Evolutionary conservation across 2,888 invertebrate genomes (phyloP).

Genomic region (Zaprionus lineosus): DNA sequence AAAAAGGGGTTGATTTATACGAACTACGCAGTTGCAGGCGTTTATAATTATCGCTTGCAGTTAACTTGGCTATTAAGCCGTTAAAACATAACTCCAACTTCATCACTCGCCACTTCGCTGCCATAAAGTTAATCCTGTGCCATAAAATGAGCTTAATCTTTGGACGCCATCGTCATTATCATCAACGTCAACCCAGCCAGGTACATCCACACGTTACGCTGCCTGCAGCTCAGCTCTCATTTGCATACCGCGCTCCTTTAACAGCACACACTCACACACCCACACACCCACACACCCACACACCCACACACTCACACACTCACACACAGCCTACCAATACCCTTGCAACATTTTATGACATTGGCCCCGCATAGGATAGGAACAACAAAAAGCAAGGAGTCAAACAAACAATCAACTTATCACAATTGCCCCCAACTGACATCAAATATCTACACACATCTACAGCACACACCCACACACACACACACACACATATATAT

Average conservation of each 20-base stretch:
- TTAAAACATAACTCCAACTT: slow-evolving; percentile 18
- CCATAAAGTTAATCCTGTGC: slow-evolving; percentile 1
- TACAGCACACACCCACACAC: slow-evolving; percentile 3
- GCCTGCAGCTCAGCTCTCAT: slow-evolving; percentile 17
- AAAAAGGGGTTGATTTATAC: too few relatives aligned
- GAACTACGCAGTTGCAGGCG: too few relatives aligned
- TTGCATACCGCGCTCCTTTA: slow-evolving; percentile 26
- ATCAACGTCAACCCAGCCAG: background rate
- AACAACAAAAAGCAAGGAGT: slow-evolving; percentile 5
- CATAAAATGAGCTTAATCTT: too few relatives aligned
- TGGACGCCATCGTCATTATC: background rate
- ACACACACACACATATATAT: background rate
- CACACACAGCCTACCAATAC: background rate
- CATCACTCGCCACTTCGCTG: slow-evolving; percentile 27
- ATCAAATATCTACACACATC: slow-evolving; percentile 55
- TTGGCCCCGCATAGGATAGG: background rate
- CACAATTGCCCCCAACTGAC: slow-evolving; percentile 50
- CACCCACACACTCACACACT: slow-evolving; percentile 1
- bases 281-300: background rate
- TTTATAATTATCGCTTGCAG: slow-evolving; percentile 46
- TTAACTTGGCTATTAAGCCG: slow-evolving; percentile 46
- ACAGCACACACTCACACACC: slow-evolving; percentile 1
- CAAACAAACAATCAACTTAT: background rate
- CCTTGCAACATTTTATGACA: slow-evolving; percentile 16
- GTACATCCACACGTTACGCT: slow-evolving; percentile 10